Evolutionary conservation across 2,888 invertebrate genomes (phyloP), one percentile per base, ranked within the genome.

Genomic region (Leucania comma): DNA sequence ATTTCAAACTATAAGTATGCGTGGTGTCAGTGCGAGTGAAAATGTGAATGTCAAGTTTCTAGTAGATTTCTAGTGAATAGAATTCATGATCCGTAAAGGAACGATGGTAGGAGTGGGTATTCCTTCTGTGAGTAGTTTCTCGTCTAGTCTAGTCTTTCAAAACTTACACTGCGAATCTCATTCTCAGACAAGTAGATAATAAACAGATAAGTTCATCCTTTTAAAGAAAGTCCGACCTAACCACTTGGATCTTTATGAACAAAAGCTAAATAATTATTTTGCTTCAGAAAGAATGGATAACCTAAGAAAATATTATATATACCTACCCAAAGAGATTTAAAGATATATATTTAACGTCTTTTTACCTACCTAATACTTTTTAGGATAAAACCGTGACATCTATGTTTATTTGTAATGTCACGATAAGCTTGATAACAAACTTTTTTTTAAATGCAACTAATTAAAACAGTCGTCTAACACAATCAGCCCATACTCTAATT

Each of bases 181-280:
- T 57, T 38, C 42, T 63, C 56, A 65, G 65, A 51, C 56, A 63
- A 64, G 72, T 14, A 68, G 32, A 58, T 68, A 67, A 57, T 61
- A n/a, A n/a, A n/a, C n/a, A n/a, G n/a, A n/a, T n/a, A 57, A 78
- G 68, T 78, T 78, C 26, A 57, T 53, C 62, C 46, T 77, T 57
- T 51, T 42, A 63, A 38, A 26, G 24, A 38, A 69, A 77, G 46
- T 57, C 59, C 35, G 35, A 22, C 22, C 53, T 60, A 64, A 63
- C 53, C 63, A 46, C 56, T 63, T 24, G 29, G 56, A 57, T 46
- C 54, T 51, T 32, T 42, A 17, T 8, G 20, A 17, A 68, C 9
- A n/a, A 50, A 26, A 63, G 24, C 32, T 32, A 48, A 32, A 6
- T 3, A n/a, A n/a, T n/a, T n/a, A 38, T 56, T 54, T 42, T 14